phyloP scores from a whole-genome alignment of 2,113 vertebrate genomes.

The Hepsetus odoe region DNA sequence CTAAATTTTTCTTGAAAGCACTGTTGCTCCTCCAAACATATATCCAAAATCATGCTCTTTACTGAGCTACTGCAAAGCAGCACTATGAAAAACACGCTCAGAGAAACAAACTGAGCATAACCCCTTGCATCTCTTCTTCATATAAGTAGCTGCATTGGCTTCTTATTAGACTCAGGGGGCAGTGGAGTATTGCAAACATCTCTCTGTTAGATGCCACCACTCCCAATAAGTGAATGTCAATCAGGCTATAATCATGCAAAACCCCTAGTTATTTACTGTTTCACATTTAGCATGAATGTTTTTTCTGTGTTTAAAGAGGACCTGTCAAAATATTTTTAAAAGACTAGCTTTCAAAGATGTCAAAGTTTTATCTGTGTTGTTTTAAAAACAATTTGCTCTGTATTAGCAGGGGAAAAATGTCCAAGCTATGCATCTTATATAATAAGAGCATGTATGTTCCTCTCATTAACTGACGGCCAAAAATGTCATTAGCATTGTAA shows the following conservation, averaged over 20 bases:
- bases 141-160: not conserved
- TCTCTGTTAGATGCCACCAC: too few species aligned
- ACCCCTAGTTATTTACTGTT: not conserved
- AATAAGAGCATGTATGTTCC: not conserved
- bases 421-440: not conserved
- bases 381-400: not conserved
- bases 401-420: not conserved
- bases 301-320: not conserved
- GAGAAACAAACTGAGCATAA: conserved; percentile 35
- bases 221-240: not conserved
- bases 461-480: not conserved
- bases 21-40: not conserved
- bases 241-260: not conserved
- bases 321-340: too few species aligned
- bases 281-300: not conserved
- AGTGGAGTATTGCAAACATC: not conserved
- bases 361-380: not conserved
- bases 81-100: not conserved
- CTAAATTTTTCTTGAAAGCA: too few species aligned
- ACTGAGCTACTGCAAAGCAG: not conserved
- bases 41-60: not conserved
- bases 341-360: too few species aligned
- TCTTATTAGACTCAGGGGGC: not conserved
- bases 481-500: not conserved
- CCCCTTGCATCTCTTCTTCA: not conserved